These are phyloP conservation scores for Loris lydekkerianus DNA, from an alignment of 2,797 vertebrate genomes.

Conservation along the genomic window DNA sequence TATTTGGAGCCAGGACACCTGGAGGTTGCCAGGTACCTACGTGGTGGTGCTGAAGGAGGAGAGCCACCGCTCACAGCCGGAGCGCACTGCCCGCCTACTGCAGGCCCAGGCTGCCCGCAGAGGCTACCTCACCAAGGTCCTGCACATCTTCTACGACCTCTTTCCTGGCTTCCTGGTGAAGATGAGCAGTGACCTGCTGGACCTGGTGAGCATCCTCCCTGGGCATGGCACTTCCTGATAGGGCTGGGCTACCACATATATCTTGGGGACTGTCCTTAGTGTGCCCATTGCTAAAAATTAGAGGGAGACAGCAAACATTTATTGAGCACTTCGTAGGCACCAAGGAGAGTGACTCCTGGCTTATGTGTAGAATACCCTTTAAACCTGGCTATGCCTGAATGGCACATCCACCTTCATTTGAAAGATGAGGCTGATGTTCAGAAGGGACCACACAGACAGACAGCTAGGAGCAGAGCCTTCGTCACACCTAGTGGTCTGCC, in stretches of 20 bases:
- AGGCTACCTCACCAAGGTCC: conserved; percentile 89
- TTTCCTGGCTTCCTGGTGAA: conserved; percentile 90
- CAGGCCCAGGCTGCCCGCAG: conserved; percentile 88
- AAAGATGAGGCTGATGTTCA: neutral
- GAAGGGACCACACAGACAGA: neutral
- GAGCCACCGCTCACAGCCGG: conserved; percentile 86
- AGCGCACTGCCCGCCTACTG: conserved; percentile 86
- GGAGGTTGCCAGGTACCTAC: conserved; percentile 93
- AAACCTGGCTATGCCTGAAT: neutral
- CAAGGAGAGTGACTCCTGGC: neutral
- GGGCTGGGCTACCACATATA: neutral
- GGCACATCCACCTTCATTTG: neutral
- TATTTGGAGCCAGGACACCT: conserved; percentile 87
- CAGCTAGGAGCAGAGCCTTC: neutral
- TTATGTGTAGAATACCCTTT: neutral
- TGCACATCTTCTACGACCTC: conserved; percentile 90
- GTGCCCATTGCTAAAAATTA: neutral
- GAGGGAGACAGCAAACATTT: neutral
- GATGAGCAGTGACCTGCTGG: conserved; percentile 90
- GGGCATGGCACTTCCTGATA: neutral
- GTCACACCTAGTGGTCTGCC: neutral
- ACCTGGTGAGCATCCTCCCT: conserved; percentile 87
- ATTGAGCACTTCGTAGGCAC: neutral
- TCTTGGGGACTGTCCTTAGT: neutral
- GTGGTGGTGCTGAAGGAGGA: conserved; percentile 91